Conservation (phyloP, 1,140 invertebrate species). For the Potamilus streckersoni region DNA sequence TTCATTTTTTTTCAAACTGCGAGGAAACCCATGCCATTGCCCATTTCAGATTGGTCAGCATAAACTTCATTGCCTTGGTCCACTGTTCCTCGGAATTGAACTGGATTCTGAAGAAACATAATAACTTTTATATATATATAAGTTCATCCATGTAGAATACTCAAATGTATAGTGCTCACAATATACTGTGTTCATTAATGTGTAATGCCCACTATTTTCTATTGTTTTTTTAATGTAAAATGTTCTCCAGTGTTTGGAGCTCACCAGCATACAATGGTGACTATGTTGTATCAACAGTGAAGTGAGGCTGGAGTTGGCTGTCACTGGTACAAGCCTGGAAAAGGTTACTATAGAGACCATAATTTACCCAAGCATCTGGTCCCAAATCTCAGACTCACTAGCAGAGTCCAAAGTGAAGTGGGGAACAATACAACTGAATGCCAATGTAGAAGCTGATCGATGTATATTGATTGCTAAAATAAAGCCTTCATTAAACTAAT, state of each 20-base stretch:
- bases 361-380: conserved; percentile 75
- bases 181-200: not conserved
- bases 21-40: conserved; percentile 90
- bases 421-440: conserved; percentile 99
- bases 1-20: conserved; percentile 58
- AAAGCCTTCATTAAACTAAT: not conserved
- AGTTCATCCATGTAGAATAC: not conserved
- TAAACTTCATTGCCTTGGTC: too few relatives aligned
- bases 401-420: conserved; percentile 97
- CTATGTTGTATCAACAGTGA: too few relatives aligned
- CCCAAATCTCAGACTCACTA: conserved; percentile 98
- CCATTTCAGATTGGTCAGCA: too few relatives aligned
- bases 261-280: too few relatives aligned
- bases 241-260: too few relatives aligned
- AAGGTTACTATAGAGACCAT: too few relatives aligned
- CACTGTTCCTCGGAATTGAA: too few relatives aligned
- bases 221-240: not conserved
- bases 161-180: too few relatives aligned
- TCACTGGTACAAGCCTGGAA: too few relatives aligned
- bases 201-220: not conserved
- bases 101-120: too few relatives aligned
- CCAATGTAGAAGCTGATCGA: conserved; percentile 69
- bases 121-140: too few relatives aligned
- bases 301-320: too few relatives aligned
- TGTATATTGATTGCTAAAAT: not conserved